Percentiles rank a stretch among this genome's conserved stretches.
Conservation (phyloP, 2,888 invertebrate genomes). For the Neuroscelio doddi region DNA sequence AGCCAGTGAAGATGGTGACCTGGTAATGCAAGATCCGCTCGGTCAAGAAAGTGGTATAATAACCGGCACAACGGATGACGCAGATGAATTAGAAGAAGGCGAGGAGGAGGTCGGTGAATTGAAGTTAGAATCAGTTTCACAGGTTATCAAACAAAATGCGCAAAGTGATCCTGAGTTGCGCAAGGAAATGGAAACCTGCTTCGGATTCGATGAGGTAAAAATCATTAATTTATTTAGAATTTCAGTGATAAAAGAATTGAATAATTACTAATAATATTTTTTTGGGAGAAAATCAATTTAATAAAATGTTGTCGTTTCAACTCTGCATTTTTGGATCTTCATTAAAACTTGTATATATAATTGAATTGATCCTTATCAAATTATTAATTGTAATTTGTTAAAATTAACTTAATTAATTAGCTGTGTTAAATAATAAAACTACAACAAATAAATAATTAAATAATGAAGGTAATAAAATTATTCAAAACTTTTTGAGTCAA, state of each 20-base stretch:
- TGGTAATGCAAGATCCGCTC: conserved; percentile 68
- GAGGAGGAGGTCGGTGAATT: conserved; percentile 65
- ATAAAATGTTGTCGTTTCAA: too few species aligned
- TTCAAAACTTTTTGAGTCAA: too few species aligned
- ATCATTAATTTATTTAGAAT: not conserved
- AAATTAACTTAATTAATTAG: too few species aligned
- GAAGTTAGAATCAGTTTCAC: conserved; percentile 60
- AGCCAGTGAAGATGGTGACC: conserved; percentile 71
- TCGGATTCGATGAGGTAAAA: conserved; percentile 86
- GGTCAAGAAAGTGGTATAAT: conserved; percentile 73
- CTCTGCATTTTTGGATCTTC: too few species aligned
- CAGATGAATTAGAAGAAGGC: conserved; percentile 72
- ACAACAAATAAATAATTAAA: too few species aligned
- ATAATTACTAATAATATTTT: conserved; percentile 1
- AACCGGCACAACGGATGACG: conserved; percentile 65
- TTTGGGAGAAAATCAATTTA: too few species aligned
- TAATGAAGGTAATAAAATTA: too few species aligned
- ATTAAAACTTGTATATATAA: too few species aligned
- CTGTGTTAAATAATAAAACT: too few species aligned
- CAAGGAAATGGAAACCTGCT: conserved; percentile 86
- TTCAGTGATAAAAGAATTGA: not conserved
- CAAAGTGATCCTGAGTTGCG: conserved; percentile 65
- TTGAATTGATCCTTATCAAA: too few species aligned
- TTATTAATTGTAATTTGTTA: too few species aligned
- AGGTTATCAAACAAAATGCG: conserved; percentile 35